Conservation (phyloP, 2,113 vertebrate species). For the Petaurus breviceps region DNA sequence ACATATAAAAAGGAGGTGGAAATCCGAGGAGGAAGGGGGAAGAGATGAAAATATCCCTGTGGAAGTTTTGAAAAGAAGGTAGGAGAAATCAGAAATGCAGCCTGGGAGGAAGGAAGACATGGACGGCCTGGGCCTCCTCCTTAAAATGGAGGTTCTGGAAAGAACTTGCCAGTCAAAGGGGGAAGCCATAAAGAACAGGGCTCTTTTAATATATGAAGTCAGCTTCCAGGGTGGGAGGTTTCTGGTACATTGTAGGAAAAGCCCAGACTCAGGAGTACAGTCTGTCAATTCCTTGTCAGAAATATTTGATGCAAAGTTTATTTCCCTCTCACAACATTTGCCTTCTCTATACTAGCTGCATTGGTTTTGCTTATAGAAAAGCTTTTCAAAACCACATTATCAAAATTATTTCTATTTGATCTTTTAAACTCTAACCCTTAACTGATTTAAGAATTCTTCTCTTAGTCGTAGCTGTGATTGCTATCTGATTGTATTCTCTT, state of each 20-base stretch:
- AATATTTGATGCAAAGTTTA: neutral
- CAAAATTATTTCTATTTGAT: neutral
- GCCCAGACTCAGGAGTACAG: neutral
- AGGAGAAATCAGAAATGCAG: neutral
- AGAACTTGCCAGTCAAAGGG: neutral
- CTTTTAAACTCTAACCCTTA: neutral
- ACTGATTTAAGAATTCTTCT: neutral
- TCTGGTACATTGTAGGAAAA: neutral
- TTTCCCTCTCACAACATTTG: neutral
- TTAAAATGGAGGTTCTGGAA: neutral
- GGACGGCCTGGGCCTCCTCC: neutral
- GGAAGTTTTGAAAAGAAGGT: neutral
- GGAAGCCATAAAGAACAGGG: neutral
- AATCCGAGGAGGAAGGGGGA: neutral
- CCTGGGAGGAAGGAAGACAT: neutral
- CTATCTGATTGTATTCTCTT: neutral
- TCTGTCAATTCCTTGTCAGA: neutral
- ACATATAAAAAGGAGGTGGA: neutral
- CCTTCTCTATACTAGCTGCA: neutral
- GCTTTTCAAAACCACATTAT: neutral
- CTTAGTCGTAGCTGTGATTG: neutral
- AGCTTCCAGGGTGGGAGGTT: neutral
- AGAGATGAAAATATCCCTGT: too few relatives aligned
- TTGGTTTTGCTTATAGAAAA: neutral
- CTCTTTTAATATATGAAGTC: neutral